A percentile compares a stretch with the other conserved stretches of the same genome.
Evolutionary conservation across 2,797 vertebrate genomes (phyloP).

Genomic region (Lates japonicus): DNA sequence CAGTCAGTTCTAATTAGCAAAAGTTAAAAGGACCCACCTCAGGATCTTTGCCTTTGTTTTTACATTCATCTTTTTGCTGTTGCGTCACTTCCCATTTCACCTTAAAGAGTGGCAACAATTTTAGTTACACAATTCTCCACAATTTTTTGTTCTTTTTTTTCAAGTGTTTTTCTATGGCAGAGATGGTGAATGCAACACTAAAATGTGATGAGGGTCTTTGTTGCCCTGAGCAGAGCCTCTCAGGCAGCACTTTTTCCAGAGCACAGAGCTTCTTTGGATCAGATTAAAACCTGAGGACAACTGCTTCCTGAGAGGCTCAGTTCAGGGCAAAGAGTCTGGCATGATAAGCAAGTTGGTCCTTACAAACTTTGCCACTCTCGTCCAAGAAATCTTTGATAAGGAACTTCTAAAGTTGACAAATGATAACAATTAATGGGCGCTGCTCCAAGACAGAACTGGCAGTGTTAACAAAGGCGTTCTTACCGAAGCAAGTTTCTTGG

Average conservation of each 20-base stretch:
- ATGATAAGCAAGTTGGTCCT: not conserved
- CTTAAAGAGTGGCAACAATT: conserved; percentile 61
- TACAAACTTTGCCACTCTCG: not conserved
- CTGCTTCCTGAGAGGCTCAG: not conserved
- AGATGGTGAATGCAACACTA: not conserved
- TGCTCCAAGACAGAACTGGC: not conserved
- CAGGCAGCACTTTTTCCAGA: not conserved
- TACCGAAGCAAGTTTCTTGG: conserved; percentile 79
- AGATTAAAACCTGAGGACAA: not conserved
- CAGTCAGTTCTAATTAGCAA: not conserved
- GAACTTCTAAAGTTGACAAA: not conserved
- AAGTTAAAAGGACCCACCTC: conserved; percentile 66
- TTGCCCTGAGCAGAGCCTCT: not conserved
- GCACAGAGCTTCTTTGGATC: no score
- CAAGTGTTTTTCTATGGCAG: not conserved
- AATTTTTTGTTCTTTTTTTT: not conserved
- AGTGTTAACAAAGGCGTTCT: conserved; percentile 51
- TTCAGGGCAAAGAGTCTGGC: not conserved
- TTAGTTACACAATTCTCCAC: not conserved
- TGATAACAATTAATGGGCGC: not conserved
- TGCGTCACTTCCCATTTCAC: conserved; percentile 81
- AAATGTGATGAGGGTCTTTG: not conserved
- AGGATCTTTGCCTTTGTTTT: conserved; percentile 81
- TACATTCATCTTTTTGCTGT: conserved; percentile 71
- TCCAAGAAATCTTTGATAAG: conserved; percentile 28